Evolutionary conservation across 2,888 invertebrate genomes (phyloP).

Genomic region (Microplitis manilae): DNA sequence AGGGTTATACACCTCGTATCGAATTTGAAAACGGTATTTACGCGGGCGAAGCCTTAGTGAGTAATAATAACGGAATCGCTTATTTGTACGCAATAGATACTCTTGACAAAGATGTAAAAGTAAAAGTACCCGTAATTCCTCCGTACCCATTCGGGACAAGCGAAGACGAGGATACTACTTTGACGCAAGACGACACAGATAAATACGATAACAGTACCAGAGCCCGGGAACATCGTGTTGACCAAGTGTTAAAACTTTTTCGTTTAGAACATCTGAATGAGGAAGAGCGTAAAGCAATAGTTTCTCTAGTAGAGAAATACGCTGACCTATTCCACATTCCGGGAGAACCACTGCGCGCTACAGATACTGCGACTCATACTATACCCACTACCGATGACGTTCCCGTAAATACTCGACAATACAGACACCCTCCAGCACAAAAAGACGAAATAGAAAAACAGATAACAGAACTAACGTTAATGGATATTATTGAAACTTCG

Average conservation of each 20-base stretch:
- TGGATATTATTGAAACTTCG: too few relatives aligned
- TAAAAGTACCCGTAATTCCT: conserved; percentile 35
- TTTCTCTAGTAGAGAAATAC: too few relatives aligned
- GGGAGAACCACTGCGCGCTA: too few relatives aligned
- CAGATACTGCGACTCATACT: too few relatives aligned
- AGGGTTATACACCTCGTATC: conserved; percentile 27
- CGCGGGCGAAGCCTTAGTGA: conserved; percentile 23
- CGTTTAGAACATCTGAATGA: conserved; percentile 27
- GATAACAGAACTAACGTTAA: too few relatives aligned
- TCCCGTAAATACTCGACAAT: too few relatives aligned
- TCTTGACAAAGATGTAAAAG: conserved; percentile 13
- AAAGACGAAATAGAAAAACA: too few relatives aligned
- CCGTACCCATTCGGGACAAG: conserved; percentile 40
- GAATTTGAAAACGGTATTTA: conserved; percentile 18
- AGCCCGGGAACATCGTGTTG: conserved; percentile 40
- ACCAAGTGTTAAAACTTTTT: background rate
- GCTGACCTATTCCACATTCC: too few relatives aligned
- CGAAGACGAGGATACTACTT: conserved; percentile 28
- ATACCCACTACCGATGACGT: too few relatives aligned
- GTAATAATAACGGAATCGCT: conserved; percentile 28
- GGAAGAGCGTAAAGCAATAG: too few relatives aligned
- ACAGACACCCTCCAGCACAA: too few relatives aligned
- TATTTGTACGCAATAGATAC: conserved; percentile 32
- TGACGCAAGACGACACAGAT: background rate
- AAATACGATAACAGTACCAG: conserved; percentile 19